Base-by-base conservation (phyloP, 1,140 invertebrate species). In the Bombus confusus region DNA sequence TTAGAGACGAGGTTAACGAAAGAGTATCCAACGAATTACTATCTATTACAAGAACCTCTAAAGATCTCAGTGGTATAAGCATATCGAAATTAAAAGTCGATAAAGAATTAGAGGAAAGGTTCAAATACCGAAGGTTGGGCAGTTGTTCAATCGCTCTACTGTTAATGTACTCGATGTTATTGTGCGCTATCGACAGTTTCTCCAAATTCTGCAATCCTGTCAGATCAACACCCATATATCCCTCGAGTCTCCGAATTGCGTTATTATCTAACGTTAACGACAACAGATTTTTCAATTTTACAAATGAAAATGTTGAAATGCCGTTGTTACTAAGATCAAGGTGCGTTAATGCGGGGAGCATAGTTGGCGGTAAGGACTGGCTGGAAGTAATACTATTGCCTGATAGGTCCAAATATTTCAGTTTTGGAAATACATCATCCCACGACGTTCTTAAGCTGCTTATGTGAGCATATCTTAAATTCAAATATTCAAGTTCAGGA, bases 401-500 rank as follows among this genome's bases (percentile, higher is more conserved):
- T 0, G 86, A 79, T 18, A 84, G 37, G 37, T 86, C 41, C 13
- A 89, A 57, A 82, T 79, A 39, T 25, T 2, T 84, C n/a, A 88
- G 57, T 47, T 74, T 80, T 2, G 85, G 85, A 59, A 87, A 84
- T 1, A 31, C 28, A 43, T 57, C 43, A 1, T 0, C 0, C 31
- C 0, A 0, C 5, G 0, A 22, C 18, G 18, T 6, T 2, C 0
- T 0, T 6, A 52, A 22, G 0, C 0, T 0, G 0, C 0, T 0
- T 3, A 83, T 12, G 0, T 0, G 0, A 10, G 0, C 25, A 5
- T 39, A 1, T 9, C 5, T 9, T 34, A 85, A 62, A 80, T 73
- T 12, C n/a, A 85, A 62, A 52, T 80, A 80, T 18, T n/a, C 22
- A 13, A 85, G 66, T 41, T 80, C 18, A 12, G 83, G 79, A 86